These are phyloP conservation scores for Drosophila nr. perissopoda DNA, from an alignment of 2,888 invertebrate genomes.

Conservation along the genomic window DNA sequence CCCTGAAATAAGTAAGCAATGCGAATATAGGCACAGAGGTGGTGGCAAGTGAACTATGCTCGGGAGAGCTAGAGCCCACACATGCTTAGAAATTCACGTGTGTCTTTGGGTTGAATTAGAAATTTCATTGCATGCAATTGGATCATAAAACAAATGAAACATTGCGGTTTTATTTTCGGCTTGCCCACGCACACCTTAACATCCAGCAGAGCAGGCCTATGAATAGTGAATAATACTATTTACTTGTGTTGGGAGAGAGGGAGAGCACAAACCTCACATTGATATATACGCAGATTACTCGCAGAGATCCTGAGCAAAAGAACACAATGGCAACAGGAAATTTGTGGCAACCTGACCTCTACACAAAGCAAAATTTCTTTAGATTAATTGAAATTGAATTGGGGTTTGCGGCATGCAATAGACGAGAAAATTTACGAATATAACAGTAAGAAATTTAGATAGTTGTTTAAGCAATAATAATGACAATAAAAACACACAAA, in stretches of 20 bases:
- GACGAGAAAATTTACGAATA: neutral
- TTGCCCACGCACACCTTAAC: slow-evolving; percentile 53
- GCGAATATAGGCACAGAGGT: slow-evolving; percentile 24
- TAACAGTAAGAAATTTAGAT: neutral
- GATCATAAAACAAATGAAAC: slow-evolving; percentile 77
- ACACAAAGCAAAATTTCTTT: slow-evolving; percentile 36
- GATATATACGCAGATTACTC: slow-evolving; percentile 40
- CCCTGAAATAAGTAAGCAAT: slow-evolving; percentile 44
- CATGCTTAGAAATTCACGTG: neutral
- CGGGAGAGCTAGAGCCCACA: neutral
- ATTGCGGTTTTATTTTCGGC: slow-evolving; percentile 64
- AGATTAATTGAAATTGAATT: neutral
- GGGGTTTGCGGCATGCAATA: neutral
- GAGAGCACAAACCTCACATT: slow-evolving; percentile 27
- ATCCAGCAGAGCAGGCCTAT: slow-evolving; percentile 17
- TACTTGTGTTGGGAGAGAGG: neutral
- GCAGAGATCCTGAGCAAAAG: slow-evolving; percentile 27
- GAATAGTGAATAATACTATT: slow-evolving; percentile 31
- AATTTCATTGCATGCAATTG: slow-evolving; percentile 75
- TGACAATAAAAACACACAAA: too few relatives aligned
- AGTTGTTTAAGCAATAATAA: neutral
- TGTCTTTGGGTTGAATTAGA: slow-evolving; percentile 32
- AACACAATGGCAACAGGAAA: slow-evolving; percentile 54
- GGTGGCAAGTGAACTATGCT: slow-evolving; percentile 29
- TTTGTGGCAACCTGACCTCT: slow-evolving; percentile 19